A percentile compares a stretch with the other conserved stretches of the same genome.
Conservation (phyloP, 2,888 invertebrate species). For the Drosophila nigricruria region DNA sequence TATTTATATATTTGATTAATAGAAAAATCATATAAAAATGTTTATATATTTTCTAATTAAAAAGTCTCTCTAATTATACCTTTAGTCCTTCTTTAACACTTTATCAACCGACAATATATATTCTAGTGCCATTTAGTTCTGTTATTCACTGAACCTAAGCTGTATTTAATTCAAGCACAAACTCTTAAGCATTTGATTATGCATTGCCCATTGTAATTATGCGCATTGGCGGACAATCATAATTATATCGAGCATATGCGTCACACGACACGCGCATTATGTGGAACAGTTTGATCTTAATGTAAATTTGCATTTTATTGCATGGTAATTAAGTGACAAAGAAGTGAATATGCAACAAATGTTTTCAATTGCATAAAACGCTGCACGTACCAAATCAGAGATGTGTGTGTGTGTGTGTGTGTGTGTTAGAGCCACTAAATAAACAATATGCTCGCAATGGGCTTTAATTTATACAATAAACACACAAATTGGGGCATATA, state of each 20-base stretch:
- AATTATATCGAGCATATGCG: constrained; percentile 21
- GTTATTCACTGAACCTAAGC: background rate
- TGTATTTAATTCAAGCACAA: background rate
- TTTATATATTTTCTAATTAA: too few species aligned
- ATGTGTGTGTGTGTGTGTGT: constrained; percentile 1
- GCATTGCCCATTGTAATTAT: background rate
- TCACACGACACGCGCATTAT: background rate
- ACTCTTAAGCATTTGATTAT: constrained; percentile 8
- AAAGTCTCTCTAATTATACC: too few species aligned
- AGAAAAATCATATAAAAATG: too few species aligned
- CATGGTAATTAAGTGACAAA: constrained; percentile 62
- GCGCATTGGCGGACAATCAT: background rate
- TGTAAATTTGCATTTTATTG: constrained; percentile 48
- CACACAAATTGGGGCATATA: constrained; percentile 50
- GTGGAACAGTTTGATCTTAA: constrained; percentile 23
- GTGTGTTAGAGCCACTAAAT: constrained; percentile 48
- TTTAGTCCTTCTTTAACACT: too few species aligned
- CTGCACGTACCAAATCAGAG: constrained; percentile 32
- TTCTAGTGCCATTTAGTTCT: background rate
- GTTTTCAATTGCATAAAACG: constrained; percentile 48
- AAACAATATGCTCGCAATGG: constrained; percentile 62
- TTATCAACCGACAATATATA: too few species aligned
- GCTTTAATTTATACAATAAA: constrained; percentile 68
- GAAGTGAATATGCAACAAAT: constrained; percentile 57
- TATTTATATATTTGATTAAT: too few species aligned